Evolutionary conservation across 1,140 invertebrate species (phyloP).

Genomic region (Zaprionus gabonicus): DNA sequence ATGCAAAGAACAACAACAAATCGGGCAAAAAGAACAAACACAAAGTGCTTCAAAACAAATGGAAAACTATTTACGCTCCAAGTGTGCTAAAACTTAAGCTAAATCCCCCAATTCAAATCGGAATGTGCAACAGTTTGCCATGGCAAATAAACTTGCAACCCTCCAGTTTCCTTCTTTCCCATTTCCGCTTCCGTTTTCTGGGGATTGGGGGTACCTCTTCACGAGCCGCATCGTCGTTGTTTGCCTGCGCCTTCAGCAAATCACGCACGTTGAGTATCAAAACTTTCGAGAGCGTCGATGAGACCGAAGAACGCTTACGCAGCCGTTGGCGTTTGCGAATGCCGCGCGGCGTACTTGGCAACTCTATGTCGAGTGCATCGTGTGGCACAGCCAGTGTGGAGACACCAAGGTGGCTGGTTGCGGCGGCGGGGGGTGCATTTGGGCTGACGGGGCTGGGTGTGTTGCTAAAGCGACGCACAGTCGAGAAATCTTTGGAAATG

Average conservation of each 20-base stretch:
- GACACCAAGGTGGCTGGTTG: slow-evolving; percentile 3
- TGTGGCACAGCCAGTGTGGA: neutral
- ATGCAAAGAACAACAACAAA: slow-evolving; percentile 33
- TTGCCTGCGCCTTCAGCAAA: slow-evolving; percentile 67
- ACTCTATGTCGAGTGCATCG: slow-evolving; percentile 32
- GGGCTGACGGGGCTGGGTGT: slow-evolving; percentile 45
- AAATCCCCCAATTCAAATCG: slow-evolving; percentile 6
- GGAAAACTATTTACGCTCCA: slow-evolving; percentile 25
- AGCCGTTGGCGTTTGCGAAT: slow-evolving; percentile 67
- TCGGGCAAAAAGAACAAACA: neutral
- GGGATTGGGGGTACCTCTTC: slow-evolving; percentile 55
- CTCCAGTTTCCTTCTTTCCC: neutral
- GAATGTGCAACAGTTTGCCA: slow-evolving; percentile 39
- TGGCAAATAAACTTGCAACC: neutral
- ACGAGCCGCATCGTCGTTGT: slow-evolving; percentile 26
- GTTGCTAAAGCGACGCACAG: slow-evolving; percentile 75
- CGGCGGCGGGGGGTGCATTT: neutral
- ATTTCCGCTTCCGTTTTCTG: slow-evolving; percentile 2
- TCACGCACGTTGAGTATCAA: slow-evolving; percentile 83
- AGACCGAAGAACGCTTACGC: slow-evolving; percentile 80
- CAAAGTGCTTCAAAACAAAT: slow-evolving; percentile 12
- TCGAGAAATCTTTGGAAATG: slow-evolving; percentile 79
- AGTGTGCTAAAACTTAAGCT: slow-evolving; percentile 6
- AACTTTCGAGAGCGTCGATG: slow-evolving; percentile 81
- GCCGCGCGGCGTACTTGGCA: slow-evolving; percentile 60